Evolutionary conservation across 1,140 invertebrate genomes (phyloP).

Genomic region (Hycleus phaleratus): DNA sequence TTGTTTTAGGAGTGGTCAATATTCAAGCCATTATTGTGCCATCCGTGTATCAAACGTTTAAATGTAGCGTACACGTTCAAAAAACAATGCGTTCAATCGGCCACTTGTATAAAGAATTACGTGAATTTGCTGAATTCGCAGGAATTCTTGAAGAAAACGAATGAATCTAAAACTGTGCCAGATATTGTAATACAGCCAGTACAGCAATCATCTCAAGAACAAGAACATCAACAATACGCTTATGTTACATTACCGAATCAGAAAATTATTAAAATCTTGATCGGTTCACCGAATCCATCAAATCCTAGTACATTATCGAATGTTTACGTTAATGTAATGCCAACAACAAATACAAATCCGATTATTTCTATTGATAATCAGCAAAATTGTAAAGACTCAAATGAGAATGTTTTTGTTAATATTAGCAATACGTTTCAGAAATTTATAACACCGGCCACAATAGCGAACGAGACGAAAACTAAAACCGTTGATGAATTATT

Average conservation of each 20-base stretch:
- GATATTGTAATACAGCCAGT: not conserved
- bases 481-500: conserved; percentile 24
- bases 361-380: conserved; percentile 1
- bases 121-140: conserved; percentile 23
- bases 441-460: conserved; percentile 21
- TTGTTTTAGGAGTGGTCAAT: conserved; percentile 35
- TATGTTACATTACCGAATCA: conserved; percentile 32
- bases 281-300: conserved; percentile 27
- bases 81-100: conserved; percentile 34
- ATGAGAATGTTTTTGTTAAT: conserved; percentile 35
- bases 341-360: conserved; percentile 17
- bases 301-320: conserved; percentile 28
- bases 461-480: conserved; percentile 2
- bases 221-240: conserved; percentile 4
- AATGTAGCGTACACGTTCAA: conserved; percentile 34
- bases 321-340: conserved; percentile 35
- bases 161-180: conserved; percentile 25
- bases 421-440: conserved; percentile 34
- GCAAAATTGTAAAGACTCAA: conserved; percentile 24
- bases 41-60: conserved; percentile 33
- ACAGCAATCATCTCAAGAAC: not conserved
- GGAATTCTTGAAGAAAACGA: conserved; percentile 26
- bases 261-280: conserved; percentile 32
- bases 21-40: conserved; percentile 34
- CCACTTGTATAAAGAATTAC: conserved; percentile 30